Evolutionary conservation across 2,797 vertebrate genomes (phyloP).

Genomic region (Chelonia mydas): DNA sequence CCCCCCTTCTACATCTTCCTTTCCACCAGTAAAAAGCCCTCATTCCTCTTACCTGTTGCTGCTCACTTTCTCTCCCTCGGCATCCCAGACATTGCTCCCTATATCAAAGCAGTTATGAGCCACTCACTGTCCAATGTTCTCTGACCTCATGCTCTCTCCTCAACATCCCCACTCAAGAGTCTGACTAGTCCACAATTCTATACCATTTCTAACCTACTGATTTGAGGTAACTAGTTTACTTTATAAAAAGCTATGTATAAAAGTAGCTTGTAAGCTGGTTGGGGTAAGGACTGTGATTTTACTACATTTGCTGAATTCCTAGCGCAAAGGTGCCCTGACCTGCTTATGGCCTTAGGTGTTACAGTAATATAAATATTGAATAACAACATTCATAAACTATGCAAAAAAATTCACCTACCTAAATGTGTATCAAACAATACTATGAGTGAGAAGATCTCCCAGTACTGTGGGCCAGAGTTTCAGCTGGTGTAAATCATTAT

Average conservation of each 20-base stretch:
- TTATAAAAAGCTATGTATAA: background rate
- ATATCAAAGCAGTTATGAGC: background rate
- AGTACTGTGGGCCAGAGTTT: background rate
- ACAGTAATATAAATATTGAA: background rate
- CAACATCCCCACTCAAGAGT: background rate
- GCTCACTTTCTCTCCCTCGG: background rate
- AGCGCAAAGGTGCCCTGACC: background rate
- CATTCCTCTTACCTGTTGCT: background rate
- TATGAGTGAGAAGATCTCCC: background rate
- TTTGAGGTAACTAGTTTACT: accelerated
- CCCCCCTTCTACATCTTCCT: background rate
- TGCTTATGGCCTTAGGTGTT: background rate
- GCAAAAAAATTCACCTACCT: background rate
- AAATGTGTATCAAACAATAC: background rate
- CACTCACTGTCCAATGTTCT: background rate
- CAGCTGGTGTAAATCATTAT: background rate
- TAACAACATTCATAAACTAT: background rate
- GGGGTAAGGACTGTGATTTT: background rate
- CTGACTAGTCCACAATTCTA: background rate
- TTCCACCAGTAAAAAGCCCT: background rate
- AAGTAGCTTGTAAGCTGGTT: background rate
- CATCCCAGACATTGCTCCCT: background rate
- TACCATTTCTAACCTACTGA: background rate
- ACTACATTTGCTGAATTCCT: background rate
- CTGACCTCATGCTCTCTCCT: background rate